Base-by-base conservation (phyloP, 2,113 vertebrate species). In the Forbesichthys papilliferus region DNA sequence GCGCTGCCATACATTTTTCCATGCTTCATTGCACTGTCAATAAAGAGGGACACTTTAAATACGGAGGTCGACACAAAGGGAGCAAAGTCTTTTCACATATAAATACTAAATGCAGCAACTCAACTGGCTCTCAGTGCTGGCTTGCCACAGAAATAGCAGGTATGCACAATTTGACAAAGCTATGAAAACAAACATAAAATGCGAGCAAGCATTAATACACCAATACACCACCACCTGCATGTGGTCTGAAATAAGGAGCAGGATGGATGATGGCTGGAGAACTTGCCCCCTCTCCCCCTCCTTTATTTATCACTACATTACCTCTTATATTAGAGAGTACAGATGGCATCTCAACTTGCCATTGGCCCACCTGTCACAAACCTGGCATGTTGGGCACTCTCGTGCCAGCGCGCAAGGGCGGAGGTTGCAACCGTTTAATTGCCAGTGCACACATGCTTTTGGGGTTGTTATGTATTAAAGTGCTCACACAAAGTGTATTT, bases 271-370 rank as follows among this genome's bases (percentile, higher is more conserved):
- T 13, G 53, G 13, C 4, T 58, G 56, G 27, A 5, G 56, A 16
- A 16, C 54, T 3, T 8, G 13, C 84, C 86, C 77, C 74, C 70
- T 74, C 71, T 78, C 49, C 74, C 62, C 83, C 73, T 59, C 75
- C 77, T 77, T 88, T 86, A 85, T 80, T 86, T 87, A 84, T 81
- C 82, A 88, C 74, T 79, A 88, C 85, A 89, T 88, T 83, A 86
- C 77, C 81, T 84, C 86, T 83, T 74, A 77, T 79, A 85, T 85
- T 88, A 89, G 74, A 82, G 77, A 83, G 71, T 84, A 68, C 87
- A 90, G 87, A 89, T 89, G 89, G 86, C 55, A 61, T 64, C 66
- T 77, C 33, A 77, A 85, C 57, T 27, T 67, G 78, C 84, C 79
- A 83, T 16, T 56, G 54, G 16, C 54, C 3, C 54, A 10, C 20